Base-by-base conservation (phyloP, 2,888 invertebrate species). In the Lasioglossum morio region DNA sequence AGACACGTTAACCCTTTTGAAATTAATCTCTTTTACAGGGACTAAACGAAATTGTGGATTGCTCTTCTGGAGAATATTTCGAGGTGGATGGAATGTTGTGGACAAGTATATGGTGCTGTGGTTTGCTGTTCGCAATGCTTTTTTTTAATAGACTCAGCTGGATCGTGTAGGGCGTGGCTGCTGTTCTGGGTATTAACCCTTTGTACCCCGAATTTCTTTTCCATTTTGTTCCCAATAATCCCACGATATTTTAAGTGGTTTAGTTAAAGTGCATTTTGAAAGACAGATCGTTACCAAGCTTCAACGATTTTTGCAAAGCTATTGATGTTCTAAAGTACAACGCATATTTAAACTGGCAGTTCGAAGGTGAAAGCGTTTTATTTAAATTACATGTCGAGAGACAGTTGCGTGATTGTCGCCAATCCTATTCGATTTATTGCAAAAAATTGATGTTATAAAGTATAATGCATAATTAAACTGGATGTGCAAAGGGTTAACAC, bases 1-100 rank as follows among this genome's bases (percentile, higher is more conserved):
- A 78, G 78, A 77, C 84, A 46, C 78, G 78, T 84, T 69, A 84
- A 83, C 74, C 78, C 84, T 74, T 79, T 74, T 34, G 40, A 40
- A 40, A 5, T 60, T 70, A 70, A 69, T 69, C 23, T 69, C 37
- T 66, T 69, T 69, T 69, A 63, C 63, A 1, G 63, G 16, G 8
- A 30, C 30, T 16, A 16, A 16, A 2, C 16, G 60, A 30, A 63
- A 30, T 63, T 19, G 63, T 16, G 16, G 30, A 63, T 30, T 30
- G 30, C 16, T 63, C 7, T 30, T 63, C 30, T 16, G 16, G 7
- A 30, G 30, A 5, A 30, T 0, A 30, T 30, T 30, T 8, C 63
- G 2, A 0, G 63, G 30, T 27, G 30, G 16, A 19, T 2, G 63
- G 4, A 14, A 1, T 63, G 57, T 30, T 63, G 16, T 2, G 63